These are phyloP conservation scores for Lordiphosa andalusiaca DNA, from an alignment of 2,888 invertebrate genomes.

Conservation along the genomic window DNA sequence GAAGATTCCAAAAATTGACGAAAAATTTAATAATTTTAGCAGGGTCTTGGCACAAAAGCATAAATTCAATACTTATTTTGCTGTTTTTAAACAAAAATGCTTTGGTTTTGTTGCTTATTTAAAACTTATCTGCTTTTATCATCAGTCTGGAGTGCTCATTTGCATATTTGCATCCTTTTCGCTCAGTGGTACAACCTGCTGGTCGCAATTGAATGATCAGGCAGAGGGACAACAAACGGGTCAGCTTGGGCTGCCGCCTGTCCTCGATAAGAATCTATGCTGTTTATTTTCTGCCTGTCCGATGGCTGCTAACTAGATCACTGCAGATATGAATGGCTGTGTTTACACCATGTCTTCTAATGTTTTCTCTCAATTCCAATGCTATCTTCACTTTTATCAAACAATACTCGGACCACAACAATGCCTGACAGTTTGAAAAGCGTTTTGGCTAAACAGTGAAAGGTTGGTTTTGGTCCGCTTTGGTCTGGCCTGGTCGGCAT, in stretches of 20 bases:
- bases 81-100: too few relatives aligned
- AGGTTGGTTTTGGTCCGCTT: slow-evolving; percentile 19
- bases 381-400: slow-evolving; percentile 47
- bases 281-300: slow-evolving; percentile 42
- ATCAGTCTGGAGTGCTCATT: neutral
- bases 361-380: slow-evolving; percentile 48
- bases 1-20: too few relatives aligned
- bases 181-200: slow-evolving; percentile 20
- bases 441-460: slow-evolving; percentile 23
- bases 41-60: too few relatives aligned
- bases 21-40: too few relatives aligned
- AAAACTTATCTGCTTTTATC: too few relatives aligned
- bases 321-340: slow-evolving; percentile 42
- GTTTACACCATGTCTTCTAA: slow-evolving; percentile 51
- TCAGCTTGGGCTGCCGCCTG: slow-evolving; percentile 32
- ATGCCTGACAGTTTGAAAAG: slow-evolving; percentile 29
- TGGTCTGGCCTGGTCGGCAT: slow-evolving; percentile 10
- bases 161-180: slow-evolving; percentile 3
- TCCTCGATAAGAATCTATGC: slow-evolving; percentile 44
- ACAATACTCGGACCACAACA: slow-evolving; percentile 29
- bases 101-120: too few relatives aligned
- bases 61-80: too few relatives aligned
- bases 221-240: slow-evolving; percentile 34
- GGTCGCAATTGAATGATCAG: slow-evolving; percentile 28
- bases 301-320: slow-evolving; percentile 48